phyloP scores from a whole-genome alignment of 2,888 invertebrate genomes.

The Alsophila aescularia region DNA sequence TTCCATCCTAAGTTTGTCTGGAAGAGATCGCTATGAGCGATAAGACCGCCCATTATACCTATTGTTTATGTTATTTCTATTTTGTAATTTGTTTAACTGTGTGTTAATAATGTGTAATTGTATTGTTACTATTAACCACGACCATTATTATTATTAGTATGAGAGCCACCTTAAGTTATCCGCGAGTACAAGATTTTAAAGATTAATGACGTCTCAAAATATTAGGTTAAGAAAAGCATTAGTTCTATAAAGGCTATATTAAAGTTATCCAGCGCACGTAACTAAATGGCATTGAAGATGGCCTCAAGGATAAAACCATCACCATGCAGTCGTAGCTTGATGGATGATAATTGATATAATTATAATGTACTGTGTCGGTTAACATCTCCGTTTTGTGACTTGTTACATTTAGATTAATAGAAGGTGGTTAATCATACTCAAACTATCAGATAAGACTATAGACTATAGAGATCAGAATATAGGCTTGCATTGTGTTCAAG shows the following conservation, averaged over 20 bases:
- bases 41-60: too few species aligned
- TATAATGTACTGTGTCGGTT: conserved; percentile 18
- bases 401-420: conserved; percentile 2
- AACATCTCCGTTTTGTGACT: conserved; percentile 8
- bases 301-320: conserved; percentile 45
- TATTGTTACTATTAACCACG: too few species aligned
- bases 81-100: too few species aligned
- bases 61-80: too few species aligned
- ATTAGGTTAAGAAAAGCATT: not conserved
- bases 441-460: too few species aligned
- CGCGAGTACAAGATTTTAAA: not conserved
- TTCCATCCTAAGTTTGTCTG: too few species aligned
- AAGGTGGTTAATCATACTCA: not conserved
- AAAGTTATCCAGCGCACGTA: conserved; percentile 20
- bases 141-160: too few species aligned
- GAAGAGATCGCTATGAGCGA: too few species aligned
- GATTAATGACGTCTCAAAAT: not conserved
- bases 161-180: too few species aligned
- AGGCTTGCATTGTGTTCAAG: too few species aligned
- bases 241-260: conserved; percentile 6
- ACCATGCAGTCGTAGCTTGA: conserved; percentile 36
- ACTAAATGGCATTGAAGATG: conserved; percentile 36
- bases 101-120: too few species aligned
- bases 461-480: too few species aligned
- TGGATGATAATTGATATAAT: conserved; percentile 36